Evolutionary conservation across 2,797 vertebrate genomes (phyloP), one percentile per base, ranked within the genome.

Genomic region (Premnoplex brunnescens): DNA sequence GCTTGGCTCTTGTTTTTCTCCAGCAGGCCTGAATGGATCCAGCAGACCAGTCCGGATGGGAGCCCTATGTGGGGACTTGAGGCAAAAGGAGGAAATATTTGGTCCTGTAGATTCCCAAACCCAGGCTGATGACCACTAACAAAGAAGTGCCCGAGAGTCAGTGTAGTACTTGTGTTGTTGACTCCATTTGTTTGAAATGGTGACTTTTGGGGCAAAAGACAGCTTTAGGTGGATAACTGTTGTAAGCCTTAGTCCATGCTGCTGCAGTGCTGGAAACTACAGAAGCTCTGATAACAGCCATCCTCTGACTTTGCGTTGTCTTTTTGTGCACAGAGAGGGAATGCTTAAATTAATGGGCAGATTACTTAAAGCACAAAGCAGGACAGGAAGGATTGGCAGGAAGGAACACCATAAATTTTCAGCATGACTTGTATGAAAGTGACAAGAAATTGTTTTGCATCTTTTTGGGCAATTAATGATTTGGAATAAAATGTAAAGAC

Each of bases 91-190:
- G 20, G 30, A 60, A 72, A 39, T n/a, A 75, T 12, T 67, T 41
- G 16, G 49, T 27, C 18, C 32, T 36, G 5, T 44, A 58, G 44
- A 16, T 72, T 67, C 49, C 22, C 36, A 83, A 20, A 10, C 8
- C 22, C n/a, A 49, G 28, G 23, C 21, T 3, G 1, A 2, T 24
- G n/a, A 68, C 16, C 44, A 28, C 8, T 56, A 58, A 44, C 28
- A 69, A 28, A 66, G 24, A 51, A 12, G 2, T 82, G 27, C 27
- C 41, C 48, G 28, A n/a, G n/a, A 59, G n/a, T 39, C 2, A 0
- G 16, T 20, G 49, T 51, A 32, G 34, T 0, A 0, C 41, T 19
- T 24, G 3, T 37, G 19, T 12, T 87, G 21, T 52, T 82, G 63
- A 46, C 30, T 68, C 32, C 12, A 3, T 64, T 39, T 69, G 7